These are phyloP conservation scores for Ophioninae sp. DNA, from an alignment of 2,888 invertebrate species.

Conservation along the genomic window DNA sequence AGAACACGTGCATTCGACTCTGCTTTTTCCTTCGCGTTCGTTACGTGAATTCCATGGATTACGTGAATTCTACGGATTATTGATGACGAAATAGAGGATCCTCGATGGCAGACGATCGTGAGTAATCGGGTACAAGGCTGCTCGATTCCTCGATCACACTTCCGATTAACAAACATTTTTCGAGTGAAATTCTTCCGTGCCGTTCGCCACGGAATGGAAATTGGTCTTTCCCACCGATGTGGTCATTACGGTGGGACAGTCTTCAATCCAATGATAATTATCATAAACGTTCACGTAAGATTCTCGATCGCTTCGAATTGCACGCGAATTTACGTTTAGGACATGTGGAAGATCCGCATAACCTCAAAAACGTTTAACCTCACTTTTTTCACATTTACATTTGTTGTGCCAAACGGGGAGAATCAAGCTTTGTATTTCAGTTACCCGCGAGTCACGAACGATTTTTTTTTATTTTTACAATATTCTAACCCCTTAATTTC, in stretches of 20 bases:
- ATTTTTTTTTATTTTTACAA: no score
- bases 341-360: no score
- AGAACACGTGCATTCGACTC: slow-evolving; percentile 8
- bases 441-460: no score
- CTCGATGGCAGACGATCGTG: slow-evolving; percentile 22
- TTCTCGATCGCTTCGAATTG: background rate
- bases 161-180: slow-evolving; percentile 12
- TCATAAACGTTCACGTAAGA: background rate
- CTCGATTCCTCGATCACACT: background rate
- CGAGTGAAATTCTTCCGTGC: slow-evolving; percentile 16
- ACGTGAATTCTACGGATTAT: slow-evolving; percentile 14
- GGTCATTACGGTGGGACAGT: slow-evolving; percentile 6
- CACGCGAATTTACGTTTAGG: background rate
- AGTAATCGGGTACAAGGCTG: background rate
- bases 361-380: no score
- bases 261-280: background rate
- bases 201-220: background rate
- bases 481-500: background rate
- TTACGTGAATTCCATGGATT: slow-evolving; percentile 27
- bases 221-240: background rate
- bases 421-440: no score
- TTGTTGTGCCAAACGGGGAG: no score
- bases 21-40: background rate
- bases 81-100: slow-evolving; percentile 32
- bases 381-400: no score